Evolutionary conservation across 2,888 invertebrate genomes (phyloP), one percentile per base, ranked within the genome.

Genomic region (Zootermopsis nevadensis): DNA sequence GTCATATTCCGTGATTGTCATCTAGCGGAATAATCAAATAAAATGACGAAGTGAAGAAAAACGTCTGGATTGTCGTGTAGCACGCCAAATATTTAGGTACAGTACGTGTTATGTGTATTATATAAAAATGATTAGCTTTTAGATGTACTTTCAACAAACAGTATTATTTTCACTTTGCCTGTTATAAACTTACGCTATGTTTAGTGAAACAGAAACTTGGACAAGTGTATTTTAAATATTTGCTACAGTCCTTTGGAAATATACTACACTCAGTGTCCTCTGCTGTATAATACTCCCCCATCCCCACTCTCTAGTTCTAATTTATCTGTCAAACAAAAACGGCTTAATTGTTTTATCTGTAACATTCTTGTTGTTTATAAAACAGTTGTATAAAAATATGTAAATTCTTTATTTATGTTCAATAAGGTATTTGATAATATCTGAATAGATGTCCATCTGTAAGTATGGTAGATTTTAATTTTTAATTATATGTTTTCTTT

Each of bases 351-450:
- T 69, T 74, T 55, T 74, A 22, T 60, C 53, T 74, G 72, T 72
- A 81, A 33, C 12, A 24, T 77, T 82, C 74, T 83, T 83, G 81
- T 83, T 83, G 83, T 83, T 83, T 80, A 76, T 83, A 76, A 77
- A 77, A 38, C 77, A 55, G 24, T 76, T 83, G 82, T 85, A 83
- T 84, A 85, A 85, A 84, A 81, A 38, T 72, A 82, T 85, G 85
- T 85, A 84, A 82, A 84, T 84, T 81, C 77, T 80, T 83, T 85
- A 83, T 84, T 84, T 85, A 83, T 85, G 79, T 84, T 84, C 55
- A 77, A 60, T 55, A 31, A 81, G 66, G 27, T 77, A 77, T 77
- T 76, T 33, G 8, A 81, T 19, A 53, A 30, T 27, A 82, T 24
- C 60, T 72, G 72, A 80, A 83, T 83, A 80, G 74, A 85, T 83